Evolutionary conservation across 2,797 vertebrate genomes (phyloP).

Genomic region (Sebastes matsubarae): DNA sequence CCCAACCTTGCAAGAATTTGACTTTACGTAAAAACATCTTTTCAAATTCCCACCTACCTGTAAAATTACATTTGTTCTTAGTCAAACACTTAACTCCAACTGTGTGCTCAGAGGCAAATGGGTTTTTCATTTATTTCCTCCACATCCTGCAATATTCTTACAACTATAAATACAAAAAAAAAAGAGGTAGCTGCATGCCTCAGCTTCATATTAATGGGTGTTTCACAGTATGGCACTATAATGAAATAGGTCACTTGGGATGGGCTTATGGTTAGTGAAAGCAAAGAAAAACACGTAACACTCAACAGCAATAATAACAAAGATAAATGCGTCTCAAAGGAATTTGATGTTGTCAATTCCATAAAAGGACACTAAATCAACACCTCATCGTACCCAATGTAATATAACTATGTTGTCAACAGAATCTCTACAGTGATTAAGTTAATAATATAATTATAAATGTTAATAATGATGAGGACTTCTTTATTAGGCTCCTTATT

Average conservation of each 20-base stretch:
- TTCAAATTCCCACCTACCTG: neutral
- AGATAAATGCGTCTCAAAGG: neutral
- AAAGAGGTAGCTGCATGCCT: neutral
- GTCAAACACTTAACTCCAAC: neutral
- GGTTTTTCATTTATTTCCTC: neutral
- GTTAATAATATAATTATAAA: neutral
- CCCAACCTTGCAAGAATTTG: neutral
- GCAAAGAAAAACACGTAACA: neutral
- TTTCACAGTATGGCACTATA: neutral
- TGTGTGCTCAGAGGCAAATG: neutral
- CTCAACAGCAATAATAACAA: neutral
- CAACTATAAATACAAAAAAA: neutral
- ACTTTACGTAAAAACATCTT: neutral
- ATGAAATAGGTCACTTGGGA: conserved; percentile 1
- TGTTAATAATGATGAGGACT: neutral
- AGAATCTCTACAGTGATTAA: neutral
- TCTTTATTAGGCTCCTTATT: neutral
- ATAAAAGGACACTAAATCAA: conserved; percentile 2
- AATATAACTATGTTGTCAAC: neutral
- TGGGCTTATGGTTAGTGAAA: neutral
- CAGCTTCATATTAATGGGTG: neutral
- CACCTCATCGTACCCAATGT: neutral
- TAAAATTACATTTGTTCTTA: neutral
- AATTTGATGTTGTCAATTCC: conserved; percentile 1
- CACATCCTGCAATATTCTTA: neutral